Evolutionary conservation across 23 tunicate species (phyloP), one percentile per base, ranked within the genome.

Genomic region (Oikopleura dioica): DNA sequence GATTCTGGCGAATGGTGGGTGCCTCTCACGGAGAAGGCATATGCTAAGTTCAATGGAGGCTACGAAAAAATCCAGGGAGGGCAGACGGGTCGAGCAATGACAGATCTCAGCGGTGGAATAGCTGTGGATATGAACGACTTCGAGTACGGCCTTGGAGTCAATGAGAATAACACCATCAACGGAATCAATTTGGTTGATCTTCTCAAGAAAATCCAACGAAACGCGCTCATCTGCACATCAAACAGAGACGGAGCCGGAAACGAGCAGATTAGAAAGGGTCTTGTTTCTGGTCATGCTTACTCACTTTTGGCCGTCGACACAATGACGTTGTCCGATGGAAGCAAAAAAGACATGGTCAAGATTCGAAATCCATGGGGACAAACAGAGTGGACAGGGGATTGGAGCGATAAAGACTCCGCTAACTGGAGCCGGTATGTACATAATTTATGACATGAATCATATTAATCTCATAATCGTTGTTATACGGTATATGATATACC

Each of bases 301-400:
- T 63, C 72, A 16, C n/a, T n/a, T n/a, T n/a, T n/a, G n/a, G n/a
- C n/a, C n/a, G n/a, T n/a, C n/a, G n/a, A n/a, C n/a, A n/a, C n/a
- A n/a, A n/a, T n/a, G n/a, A n/a, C n/a, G n/a, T n/a, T n/a, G n/a
- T n/a, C n/a, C n/a, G n/a, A n/a, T n/a, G n/a, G n/a, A n/a, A n/a
- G n/a, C n/a, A n/a, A n/a, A n/a, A n/a, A n/a, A n/a, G 33, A 63
- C 4, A 23, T 63, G 2, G 72, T 63, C 30, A 23, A 28, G 26
- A 23, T 63, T 16, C 72, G 72, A 63, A 63, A 63, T 63, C 72
- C 72, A 28, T 63, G 72, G 72, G 16, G 33, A 16, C 16, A 28
- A 63, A 28, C 26, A 21, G 72, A 63, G 26, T 63, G 72, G 72
- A 63, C 16, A 2, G 72, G 72, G 5, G 72, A 63, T 63, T 63